Percentiles rank a stretch among this genome's conserved stretches.
Conservation (phyloP, 2,797 vertebrate species). For the Alectoris magna region DNA sequence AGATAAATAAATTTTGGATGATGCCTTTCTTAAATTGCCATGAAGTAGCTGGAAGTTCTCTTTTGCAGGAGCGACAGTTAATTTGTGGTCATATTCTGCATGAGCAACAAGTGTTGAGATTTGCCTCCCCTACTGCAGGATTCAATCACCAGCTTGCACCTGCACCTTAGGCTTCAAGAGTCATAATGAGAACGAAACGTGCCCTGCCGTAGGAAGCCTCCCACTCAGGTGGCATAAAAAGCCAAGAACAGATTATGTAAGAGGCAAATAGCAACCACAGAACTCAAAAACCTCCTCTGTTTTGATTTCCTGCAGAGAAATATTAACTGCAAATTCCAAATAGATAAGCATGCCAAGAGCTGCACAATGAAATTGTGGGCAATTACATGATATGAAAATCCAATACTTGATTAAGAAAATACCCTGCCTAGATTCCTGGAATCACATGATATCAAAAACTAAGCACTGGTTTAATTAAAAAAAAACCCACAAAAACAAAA, state of each 20-base stretch:
- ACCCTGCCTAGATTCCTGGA: constrained; percentile 59
- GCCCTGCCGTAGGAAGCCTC: constrained; percentile 12
- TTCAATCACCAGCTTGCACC: constrained; percentile 11
- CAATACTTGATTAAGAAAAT: constrained; percentile 51
- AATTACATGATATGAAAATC: constrained; percentile 17
- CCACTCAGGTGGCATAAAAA: neutral
- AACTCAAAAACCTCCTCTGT: neutral
- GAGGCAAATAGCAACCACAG: neutral
- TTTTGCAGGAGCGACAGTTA: neutral
- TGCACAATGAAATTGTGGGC: neutral
- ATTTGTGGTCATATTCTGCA: neutral
- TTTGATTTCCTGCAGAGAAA: constrained; percentile 1
- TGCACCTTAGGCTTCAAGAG: constrained; percentile 10
- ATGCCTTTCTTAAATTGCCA: neutral
- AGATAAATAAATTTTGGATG: neutral
- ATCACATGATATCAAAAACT: constrained; percentile 57
- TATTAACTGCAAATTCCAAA: neutral
- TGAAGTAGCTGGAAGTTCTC: neutral
- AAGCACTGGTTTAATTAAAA: constrained; percentile 58
- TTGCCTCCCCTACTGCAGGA: neutral
- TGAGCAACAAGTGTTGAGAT: neutral
- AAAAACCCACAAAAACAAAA: neutral
- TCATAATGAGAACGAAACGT: neutral
- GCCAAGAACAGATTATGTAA: neutral
- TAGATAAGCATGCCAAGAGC: neutral